Conservation (phyloP, 2,797 vertebrate genomes). For the Aphelocoma californica region DNA sequence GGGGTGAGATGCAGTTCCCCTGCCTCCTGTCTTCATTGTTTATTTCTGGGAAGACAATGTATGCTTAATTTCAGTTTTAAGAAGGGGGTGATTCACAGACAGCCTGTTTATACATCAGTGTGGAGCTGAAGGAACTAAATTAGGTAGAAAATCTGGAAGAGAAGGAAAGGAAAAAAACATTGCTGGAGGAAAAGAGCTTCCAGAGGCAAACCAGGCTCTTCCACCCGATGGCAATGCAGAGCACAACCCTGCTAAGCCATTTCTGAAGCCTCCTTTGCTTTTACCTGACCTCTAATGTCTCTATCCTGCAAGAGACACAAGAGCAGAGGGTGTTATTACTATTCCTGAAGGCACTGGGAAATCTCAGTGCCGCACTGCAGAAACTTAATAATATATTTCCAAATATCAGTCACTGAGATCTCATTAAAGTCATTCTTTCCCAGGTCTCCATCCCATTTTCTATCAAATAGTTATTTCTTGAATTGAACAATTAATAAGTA, state of each 20-base stretch:
- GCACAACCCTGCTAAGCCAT: background rate
- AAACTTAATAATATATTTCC: conserved; percentile 12
- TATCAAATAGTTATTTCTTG: conserved; percentile 4
- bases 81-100: background rate
- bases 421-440: background rate
- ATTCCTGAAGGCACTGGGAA: background rate
- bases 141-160: background rate
- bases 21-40: background rate
- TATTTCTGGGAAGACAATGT: background rate
- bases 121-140: background rate
- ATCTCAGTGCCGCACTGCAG: background rate
- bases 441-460: conserved; percentile 24
- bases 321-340: background rate
- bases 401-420: conserved; percentile 1
- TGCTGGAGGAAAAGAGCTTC: background rate
- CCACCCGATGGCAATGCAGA: background rate
- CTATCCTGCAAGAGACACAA: background rate
- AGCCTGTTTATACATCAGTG: background rate
- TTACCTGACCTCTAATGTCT: background rate
- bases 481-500: conserved; percentile 60
- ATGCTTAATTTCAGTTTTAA: background rate
- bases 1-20: background rate
- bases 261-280: background rate
- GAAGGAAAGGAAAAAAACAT: background rate
- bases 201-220: background rate